These are phyloP conservation scores for Volucella zonaria DNA, from an alignment of 2,888 invertebrate genomes.

Conservation along the genomic window DNA sequence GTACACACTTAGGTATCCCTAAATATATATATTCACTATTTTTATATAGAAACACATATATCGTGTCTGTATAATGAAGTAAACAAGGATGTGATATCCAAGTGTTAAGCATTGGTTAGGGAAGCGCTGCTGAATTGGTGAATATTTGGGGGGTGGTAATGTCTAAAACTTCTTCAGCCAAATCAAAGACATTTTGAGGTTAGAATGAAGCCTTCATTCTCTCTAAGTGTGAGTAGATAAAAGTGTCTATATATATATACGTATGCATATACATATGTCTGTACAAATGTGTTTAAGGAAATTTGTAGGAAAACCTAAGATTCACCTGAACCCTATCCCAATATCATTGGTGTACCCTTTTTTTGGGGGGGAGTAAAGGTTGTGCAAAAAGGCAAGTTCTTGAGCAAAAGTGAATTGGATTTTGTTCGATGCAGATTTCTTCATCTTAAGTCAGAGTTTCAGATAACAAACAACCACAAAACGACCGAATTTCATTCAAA, in stretches of 20 bases:
- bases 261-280: not conserved
- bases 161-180: slow-evolving; percentile 68
- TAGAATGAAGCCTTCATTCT: slow-evolving; percentile 49
- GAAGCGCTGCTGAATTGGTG: not conserved
- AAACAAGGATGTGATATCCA: slow-evolving; percentile 71
- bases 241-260: no score
- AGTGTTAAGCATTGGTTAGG: slow-evolving; percentile 13
- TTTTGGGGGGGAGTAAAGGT: slow-evolving; percentile 10
- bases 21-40: slow-evolving; percentile 46
- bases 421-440: slow-evolving; percentile 24
- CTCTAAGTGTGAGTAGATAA: not conserved
- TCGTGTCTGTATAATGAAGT: slow-evolving; percentile 67
- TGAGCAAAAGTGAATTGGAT: slow-evolving; percentile 20
- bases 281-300: slow-evolving; percentile 11
- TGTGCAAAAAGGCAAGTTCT: slow-evolving; percentile 39
- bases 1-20: not conserved
- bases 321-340: slow-evolving; percentile 76
- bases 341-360: not conserved
- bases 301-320: slow-evolving; percentile 60
- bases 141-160: slow-evolving; percentile 19
- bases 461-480: slow-evolving; percentile 54
- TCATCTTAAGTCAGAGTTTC: slow-evolving; percentile 26
- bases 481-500: slow-evolving; percentile 49
- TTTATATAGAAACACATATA: slow-evolving; percentile 52
- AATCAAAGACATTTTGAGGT: slow-evolving; percentile 72